Evolutionary conservation across 2,797 vertebrate genomes (phyloP), one percentile per base, ranked within the genome.

Genomic region (Melanotaenia trifasciata): DNA sequence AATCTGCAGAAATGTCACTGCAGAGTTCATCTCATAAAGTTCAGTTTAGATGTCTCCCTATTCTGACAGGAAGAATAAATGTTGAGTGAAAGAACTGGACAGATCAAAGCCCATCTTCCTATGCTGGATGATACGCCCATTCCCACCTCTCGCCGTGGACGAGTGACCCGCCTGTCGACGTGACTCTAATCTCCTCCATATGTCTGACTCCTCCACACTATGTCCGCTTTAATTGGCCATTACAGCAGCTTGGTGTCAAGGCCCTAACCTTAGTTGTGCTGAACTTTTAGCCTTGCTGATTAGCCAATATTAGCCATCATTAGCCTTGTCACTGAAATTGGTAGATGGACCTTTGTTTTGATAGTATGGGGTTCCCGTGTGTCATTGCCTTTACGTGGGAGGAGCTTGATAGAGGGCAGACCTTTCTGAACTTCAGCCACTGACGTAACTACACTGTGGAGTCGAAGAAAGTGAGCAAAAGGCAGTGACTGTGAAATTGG

Each of bases 201-300:
- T 33, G 79, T 71, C 77, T 59, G 70, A 79, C 71, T 79, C 35
- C 43, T 54, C 67, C 58, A 1, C 62, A 56, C 51, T 40, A 32
- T 72, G 79, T 84, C 72, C 33, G 36, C 74, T 76, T 76, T 90
- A 87, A 90, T 87, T 81, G 81, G 83, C 72, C 78, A 81, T 88
- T 80, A 87, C 43, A 36, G 78, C 75, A 35, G 72, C 67, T 40
- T 0, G 75, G 66, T 67, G 62, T 69, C 71, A 4, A 0, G 0
- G 40, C 51, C 40, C 26, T 4, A 43, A 63, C 63, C 11, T 3
- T 22, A 22, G 32, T 75, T 0, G n/a, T 50, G 38, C 67, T 81
- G 72, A 86, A 80, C 80, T 33, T 45, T 64, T 53, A 68, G 69
- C 80, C 78, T 28, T 1, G 5, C 59, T 36, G 70, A 88, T 86